Conservation (phyloP, 2,113 vertebrate genomes). For the Dasyprocta punctata region DNA sequence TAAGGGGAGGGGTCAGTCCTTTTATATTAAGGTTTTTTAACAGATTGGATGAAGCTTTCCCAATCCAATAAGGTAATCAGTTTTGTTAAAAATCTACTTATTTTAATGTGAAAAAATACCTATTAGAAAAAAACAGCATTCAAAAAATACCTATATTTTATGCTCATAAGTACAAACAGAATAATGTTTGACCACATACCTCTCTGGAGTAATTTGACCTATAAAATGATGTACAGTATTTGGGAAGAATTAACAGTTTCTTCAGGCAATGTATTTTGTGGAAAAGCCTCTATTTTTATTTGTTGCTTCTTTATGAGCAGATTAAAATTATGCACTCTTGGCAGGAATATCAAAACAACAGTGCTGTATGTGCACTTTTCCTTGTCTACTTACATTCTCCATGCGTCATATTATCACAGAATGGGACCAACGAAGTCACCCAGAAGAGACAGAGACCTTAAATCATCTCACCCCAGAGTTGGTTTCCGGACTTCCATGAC, state of each 20-base stretch:
- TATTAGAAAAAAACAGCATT: too few relatives aligned
- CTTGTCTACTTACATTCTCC: too few relatives aligned
- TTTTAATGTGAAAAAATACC: background rate
- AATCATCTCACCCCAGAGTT: background rate
- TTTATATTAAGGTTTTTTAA: background rate
- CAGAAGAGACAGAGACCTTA: background rate
- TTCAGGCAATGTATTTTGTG: background rate
- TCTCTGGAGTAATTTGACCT: background rate
- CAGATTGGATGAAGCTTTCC: background rate
- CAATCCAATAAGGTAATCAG: background rate
- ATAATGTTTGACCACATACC: background rate
- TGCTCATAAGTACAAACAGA: background rate
- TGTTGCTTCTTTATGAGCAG: background rate
- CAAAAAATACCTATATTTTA: background rate
- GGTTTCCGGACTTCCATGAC: background rate
- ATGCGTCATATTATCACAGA: background rate
- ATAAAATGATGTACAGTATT: background rate
- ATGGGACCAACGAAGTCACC: background rate
- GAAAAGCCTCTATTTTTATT: background rate
- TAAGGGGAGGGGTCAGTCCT: background rate
- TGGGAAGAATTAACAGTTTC: background rate
- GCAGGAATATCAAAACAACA: background rate
- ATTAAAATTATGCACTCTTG: background rate
- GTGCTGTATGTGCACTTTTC: background rate
- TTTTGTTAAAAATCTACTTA: background rate